A percentile compares a stretch with the other conserved stretches of the same genome.
These are phyloP conservation scores for Temnothorax nylanderi DNA, from an alignment of 1,140 invertebrate genomes.

Conservation along the genomic window DNA sequence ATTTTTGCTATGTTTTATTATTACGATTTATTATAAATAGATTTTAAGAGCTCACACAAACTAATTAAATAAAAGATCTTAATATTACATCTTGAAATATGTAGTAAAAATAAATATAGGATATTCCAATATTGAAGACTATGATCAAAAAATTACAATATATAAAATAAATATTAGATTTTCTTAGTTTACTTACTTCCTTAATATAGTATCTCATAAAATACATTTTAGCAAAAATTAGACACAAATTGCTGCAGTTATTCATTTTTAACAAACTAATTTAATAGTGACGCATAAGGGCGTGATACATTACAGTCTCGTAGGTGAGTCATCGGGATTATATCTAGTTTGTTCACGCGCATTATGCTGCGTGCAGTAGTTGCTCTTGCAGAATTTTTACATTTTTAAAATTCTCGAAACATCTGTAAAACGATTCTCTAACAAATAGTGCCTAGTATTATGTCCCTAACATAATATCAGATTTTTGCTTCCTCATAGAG, in stretches of 20 bases:
- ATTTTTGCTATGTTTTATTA: too few species aligned
- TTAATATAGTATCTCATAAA: neutral
- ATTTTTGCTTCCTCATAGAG: too few species aligned
- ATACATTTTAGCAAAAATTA: neutral
- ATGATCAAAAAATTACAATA: neutral
- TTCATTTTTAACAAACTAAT: neutral
- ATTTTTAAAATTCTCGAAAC: neutral
- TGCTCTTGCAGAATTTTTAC: neutral
- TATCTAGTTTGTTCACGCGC: neutral
- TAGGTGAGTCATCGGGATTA: neutral
- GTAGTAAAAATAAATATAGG: too few species aligned
- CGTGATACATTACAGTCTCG: neutral
- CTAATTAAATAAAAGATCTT: too few species aligned
- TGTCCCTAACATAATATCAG: neutral
- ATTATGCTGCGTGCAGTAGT: neutral
- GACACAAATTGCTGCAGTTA: neutral
- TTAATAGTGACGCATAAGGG: neutral
- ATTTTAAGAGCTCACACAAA: too few species aligned
- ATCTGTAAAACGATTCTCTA: neutral
- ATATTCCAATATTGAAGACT: neutral
- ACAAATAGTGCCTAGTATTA: neutral
- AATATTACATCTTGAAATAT: too few species aligned
- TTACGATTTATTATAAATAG: too few species aligned
- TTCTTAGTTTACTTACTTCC: neutral
- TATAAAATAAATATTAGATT: neutral